Base-by-base conservation (phyloP, 2,113 vertebrate species). In the Xenus cinereus region DNA sequence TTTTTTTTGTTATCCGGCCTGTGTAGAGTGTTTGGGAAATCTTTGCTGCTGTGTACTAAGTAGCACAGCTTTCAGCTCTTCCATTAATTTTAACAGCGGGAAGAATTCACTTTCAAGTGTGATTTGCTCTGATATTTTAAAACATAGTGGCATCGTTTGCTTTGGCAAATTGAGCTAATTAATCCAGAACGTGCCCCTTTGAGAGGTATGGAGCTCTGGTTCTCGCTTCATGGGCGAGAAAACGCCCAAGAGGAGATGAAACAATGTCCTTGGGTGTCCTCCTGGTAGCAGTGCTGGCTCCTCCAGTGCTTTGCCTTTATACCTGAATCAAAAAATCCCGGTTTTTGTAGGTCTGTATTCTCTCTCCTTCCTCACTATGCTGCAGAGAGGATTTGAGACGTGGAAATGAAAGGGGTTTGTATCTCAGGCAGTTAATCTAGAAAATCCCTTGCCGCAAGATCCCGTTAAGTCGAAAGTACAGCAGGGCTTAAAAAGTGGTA, bases 101-200 rank as follows among this genome's bases (percentile, higher is more conserved):
- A 89, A 94, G 45, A 87, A 89, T 82, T 94, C 48, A 16, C 87
- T 95, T 96, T 87, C 57, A 72, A 83, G 57, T 85, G 37, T 27
- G 82, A 27, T 56, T 60, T 69, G 57, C 81, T 87, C 39, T 59
- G 26, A 14, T 76, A 48, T 72, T 79, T 73, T 82, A 32, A 60
- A 74, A 74, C 33, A 56, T 60, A 35, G 35, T 23, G 48, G 43
- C 26, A 6, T 30, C 15, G 15, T 92, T 94, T 82, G 57, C 71
- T 85, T 39, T 46, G 23, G 80, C 33, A 81, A 75, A 87, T 87
- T 43, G 45, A 90, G 68, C 63, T 88, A 54, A 91, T 96, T 66
- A 80, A 91, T 77, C 41, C 27, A 5, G 24, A 72, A n/a, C 5
- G 1, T 27, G 57, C 8, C 84, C 45, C 57, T 91, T 72, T 63